A percentile compares a stretch with the other conserved stretches of the same genome.
phyloP scores from a whole-genome alignment of 2,113 vertebrate species.

The Poeciliopsis occidentalis region DNA sequence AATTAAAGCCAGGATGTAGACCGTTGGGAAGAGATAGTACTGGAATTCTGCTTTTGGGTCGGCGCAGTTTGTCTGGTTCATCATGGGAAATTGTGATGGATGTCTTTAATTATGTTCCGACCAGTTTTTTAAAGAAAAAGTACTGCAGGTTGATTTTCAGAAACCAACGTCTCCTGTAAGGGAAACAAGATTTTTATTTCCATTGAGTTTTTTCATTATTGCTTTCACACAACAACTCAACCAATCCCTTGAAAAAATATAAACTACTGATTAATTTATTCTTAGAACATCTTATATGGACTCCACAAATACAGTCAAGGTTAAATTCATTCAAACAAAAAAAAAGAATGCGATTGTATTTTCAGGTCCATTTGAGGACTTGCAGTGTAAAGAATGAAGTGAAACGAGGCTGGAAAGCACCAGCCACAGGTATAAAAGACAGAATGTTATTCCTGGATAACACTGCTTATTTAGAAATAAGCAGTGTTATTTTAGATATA shows the following conservation, averaged over 20 bases:
- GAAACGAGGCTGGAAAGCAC: constrained; percentile 5
- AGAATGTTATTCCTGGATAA: background rate
- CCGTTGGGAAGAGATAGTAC: constrained; percentile 72
- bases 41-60: constrained; percentile 73
- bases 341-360: background rate
- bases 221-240: background rate
- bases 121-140: background rate
- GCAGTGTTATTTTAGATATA: background rate
- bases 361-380: background rate
- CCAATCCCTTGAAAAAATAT: background rate
- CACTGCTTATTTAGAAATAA: no score
- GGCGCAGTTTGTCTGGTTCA: constrained; percentile 49
- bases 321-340: background rate
- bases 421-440: background rate
- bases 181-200: constrained; percentile 41
- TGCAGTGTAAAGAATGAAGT: background rate
- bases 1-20: constrained; percentile 77
- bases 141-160: constrained; percentile 1
- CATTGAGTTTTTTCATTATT: constrained; percentile 38
- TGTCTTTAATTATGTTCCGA: background rate
- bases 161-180: constrained; percentile 15
- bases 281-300: background rate
- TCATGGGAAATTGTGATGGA: constrained; percentile 2
- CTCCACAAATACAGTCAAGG: background rate
- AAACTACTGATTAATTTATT: background rate